Percentiles rank a stretch among this genome's conserved stretches.
Evolutionary conservation across 1,140 invertebrate genomes (phyloP).

Genomic region (Drosophila kurseongensis): DNA sequence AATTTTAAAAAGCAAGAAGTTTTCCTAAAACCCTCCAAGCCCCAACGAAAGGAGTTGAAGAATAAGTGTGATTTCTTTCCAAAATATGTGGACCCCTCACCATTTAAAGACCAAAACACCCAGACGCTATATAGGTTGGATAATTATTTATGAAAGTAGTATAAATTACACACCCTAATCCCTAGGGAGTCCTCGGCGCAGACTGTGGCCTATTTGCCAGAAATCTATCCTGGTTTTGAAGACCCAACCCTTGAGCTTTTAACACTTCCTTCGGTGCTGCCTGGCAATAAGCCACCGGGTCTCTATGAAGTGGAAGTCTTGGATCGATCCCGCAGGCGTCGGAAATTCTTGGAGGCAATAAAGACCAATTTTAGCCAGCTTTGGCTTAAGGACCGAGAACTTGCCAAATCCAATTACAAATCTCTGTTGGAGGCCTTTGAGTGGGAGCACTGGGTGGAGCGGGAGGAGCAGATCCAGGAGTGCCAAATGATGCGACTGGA

Average conservation of each 20-base stretch:
- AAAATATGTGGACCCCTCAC: slow-evolving; percentile 26
- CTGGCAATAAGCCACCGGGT: slow-evolving; percentile 64
- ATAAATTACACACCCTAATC: too few relatives aligned
- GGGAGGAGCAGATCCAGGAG: slow-evolving; percentile 86
- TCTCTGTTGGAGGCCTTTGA: slow-evolving; percentile 72
- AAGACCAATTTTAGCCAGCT: slow-evolving; percentile 36
- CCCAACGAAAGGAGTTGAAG: slow-evolving; percentile 35
- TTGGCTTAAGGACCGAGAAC: slow-evolving; percentile 27
- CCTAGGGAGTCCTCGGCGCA: slow-evolving; percentile 89
- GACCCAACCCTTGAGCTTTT: slow-evolving; percentile 62
- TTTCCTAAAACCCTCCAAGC: slow-evolving; percentile 25
- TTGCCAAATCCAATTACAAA: slow-evolving; percentile 36
- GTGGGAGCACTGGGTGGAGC: slow-evolving; percentile 80
- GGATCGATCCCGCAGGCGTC: slow-evolving; percentile 76
- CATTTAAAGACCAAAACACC: slow-evolving; percentile 59
- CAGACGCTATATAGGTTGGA: slow-evolving; percentile 74
- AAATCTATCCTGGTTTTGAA: slow-evolving; percentile 80
- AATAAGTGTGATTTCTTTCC: slow-evolving; percentile 65
- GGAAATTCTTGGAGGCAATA: slow-evolving; percentile 60
- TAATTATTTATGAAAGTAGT: fast-evolving
- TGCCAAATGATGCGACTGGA: slow-evolving; percentile 86
- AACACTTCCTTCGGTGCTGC: slow-evolving; percentile 55
- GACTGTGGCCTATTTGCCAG: slow-evolving; percentile 89
- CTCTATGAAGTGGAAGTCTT: slow-evolving; percentile 74
- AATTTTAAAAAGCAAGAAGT: slow-evolving; percentile 36